Evolutionary conservation across 1,140 invertebrate genomes (phyloP).

Genomic region (Drosophila pandora): DNA sequence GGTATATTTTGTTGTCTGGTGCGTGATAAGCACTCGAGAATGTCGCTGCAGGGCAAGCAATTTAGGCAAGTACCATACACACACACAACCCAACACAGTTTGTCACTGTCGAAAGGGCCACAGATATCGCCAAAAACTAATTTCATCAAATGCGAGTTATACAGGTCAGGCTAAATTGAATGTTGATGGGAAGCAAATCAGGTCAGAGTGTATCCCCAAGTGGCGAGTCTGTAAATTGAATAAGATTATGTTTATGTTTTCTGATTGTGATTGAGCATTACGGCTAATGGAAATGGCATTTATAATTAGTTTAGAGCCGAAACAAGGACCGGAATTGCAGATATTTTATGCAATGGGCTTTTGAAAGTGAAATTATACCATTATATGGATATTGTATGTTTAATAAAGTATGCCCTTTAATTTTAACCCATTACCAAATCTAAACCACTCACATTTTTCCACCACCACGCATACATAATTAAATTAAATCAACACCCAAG

Average conservation of each 20-base stretch:
- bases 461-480: conserved; percentile 45
- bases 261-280: not conserved
- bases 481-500: conserved; percentile 39
- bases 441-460: conserved; percentile 6
- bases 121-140: conserved; percentile 57
- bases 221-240: conserved; percentile 5
- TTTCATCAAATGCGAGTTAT: conserved; percentile 60
- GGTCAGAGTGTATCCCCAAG: conserved; percentile 7
- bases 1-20: conserved; percentile 40
- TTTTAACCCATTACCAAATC: not conserved
- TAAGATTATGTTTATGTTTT: conserved; percentile 12
- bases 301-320: conserved; percentile 6
- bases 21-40: conserved; percentile 41
- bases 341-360: not conserved
- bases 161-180: conserved; percentile 48
- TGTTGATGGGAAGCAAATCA: conserved; percentile 41
- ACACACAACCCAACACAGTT: conserved; percentile 11
- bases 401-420: too few relatives aligned
- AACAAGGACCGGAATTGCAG: not conserved
- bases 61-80: conserved; percentile 28
- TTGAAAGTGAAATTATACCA: too few relatives aligned
- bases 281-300: not conserved
- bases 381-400: too few relatives aligned
- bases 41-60: conserved; percentile 32
- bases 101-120: conserved; percentile 20